These are phyloP conservation scores for Drosophila obscura DNA, from an alignment of 1,140 invertebrate species.

Conservation along the genomic window DNA sequence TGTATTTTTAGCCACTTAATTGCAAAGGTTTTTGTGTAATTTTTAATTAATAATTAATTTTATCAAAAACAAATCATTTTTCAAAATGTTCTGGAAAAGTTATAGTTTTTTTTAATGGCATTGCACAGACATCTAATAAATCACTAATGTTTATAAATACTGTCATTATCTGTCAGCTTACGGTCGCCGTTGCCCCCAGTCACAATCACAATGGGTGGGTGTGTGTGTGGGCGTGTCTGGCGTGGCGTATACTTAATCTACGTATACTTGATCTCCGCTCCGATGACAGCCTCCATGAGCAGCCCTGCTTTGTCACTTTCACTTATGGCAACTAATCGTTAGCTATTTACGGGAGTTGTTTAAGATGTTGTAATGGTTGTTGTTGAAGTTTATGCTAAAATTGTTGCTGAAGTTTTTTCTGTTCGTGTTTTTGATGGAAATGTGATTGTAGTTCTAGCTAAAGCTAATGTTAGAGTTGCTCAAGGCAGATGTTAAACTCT, in stretches of 20 bases:
- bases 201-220: slow-evolving; percentile 3
- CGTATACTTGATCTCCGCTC: slow-evolving; percentile 29
- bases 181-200: slow-evolving; percentile 21
- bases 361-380: slow-evolving; percentile 17
- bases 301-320: slow-evolving; percentile 53
- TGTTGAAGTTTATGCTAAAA: slow-evolving; percentile 6
- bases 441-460: not conserved
- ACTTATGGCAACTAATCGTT: slow-evolving; percentile 71
- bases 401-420: not conserved
- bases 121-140: slow-evolving; percentile 25
- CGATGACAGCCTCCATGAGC: not conserved
- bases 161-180: slow-evolving; percentile 46
- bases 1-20: slow-evolving; percentile 21
- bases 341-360: slow-evolving; percentile 55
- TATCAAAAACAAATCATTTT: not conserved
- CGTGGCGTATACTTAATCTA: slow-evolving; percentile 27
- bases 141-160: slow-evolving; percentile 54
- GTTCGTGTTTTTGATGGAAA: slow-evolving; percentile 1
- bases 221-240: slow-evolving; percentile 40
- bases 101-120: slow-evolving; percentile 10
- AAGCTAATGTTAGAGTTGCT: too few relatives aligned
- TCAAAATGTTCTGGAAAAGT: slow-evolving; percentile 7
- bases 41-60: not conserved
- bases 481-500: too few relatives aligned
- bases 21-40: not conserved